Evolutionary conservation across 2,113 vertebrate species (phyloP).

Genomic region (Euleptes europaea): DNA sequence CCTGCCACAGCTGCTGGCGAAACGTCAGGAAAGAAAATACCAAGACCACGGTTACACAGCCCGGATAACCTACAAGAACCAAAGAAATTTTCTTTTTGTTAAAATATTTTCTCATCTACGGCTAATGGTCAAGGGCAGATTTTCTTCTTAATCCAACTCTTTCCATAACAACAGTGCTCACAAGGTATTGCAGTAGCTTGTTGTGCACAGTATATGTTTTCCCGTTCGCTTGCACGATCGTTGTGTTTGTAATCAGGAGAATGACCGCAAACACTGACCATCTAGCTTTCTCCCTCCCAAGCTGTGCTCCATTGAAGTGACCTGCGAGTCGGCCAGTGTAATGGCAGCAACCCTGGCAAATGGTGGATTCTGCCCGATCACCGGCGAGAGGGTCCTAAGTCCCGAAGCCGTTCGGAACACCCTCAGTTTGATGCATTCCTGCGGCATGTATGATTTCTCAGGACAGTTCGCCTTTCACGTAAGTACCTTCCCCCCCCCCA

Average conservation of each 20-base stretch:
- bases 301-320: constrained; percentile 98
- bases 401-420: constrained; percentile 97
- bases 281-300: constrained; percentile 60
- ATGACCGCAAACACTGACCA: background rate
- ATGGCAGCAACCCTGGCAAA: constrained; percentile 98
- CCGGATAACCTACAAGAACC: too few relatives aligned
- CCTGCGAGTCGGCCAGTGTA: constrained; percentile 96
- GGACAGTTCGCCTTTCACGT: constrained; percentile 99
- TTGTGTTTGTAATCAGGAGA: background rate
- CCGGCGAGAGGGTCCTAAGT: constrained; percentile 93
- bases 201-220: too few relatives aligned
- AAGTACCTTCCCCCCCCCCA: constrained; percentile 66
- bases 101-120: background rate
- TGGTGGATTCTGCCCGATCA: constrained; percentile 97
- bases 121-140: background rate
- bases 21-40: too few relatives aligned
- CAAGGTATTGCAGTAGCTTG: background rate
- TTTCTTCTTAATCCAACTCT: background rate
- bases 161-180: background rate
- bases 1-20: too few relatives aligned
- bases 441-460: constrained; percentile 99
- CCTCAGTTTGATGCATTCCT: constrained; percentile 97
- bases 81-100: background rate
- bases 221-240: too few relatives aligned
- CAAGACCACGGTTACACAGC: too few relatives aligned